A percentile compares a stretch with the other conserved stretches of the same genome.
Evolutionary conservation across 2,888 invertebrate genomes (phyloP).

Genomic region (Drosophila antonietae): DNA sequence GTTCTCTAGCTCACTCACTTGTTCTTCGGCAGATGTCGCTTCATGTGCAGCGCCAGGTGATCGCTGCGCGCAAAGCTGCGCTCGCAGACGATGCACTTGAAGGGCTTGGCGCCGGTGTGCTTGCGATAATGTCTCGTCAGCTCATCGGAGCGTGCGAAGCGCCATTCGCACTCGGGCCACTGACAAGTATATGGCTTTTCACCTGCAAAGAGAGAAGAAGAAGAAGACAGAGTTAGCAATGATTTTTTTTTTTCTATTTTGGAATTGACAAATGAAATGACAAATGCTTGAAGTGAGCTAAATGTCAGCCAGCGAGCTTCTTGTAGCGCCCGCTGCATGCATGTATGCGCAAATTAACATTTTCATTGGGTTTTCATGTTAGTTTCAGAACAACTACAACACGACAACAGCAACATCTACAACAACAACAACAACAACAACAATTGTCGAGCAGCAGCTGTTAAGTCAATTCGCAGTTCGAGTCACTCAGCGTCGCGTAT

Average conservation of each 20-base stretch:
- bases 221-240: conserved; percentile 5
- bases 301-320: conserved; percentile 42
- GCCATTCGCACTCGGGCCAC: conserved; percentile 99
- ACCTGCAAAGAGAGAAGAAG: conserved; percentile 86
- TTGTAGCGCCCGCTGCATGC: conserved; percentile 38
- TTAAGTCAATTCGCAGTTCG: conserved; percentile 56
- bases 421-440: conserved; percentile 25
- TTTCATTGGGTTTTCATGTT: conserved; percentile 63
- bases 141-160: conserved; percentile 98
- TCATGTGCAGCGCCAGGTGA: conserved; percentile 98
- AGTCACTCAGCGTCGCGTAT: conserved; percentile 44
- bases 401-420: conserved; percentile 17
- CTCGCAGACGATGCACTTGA: conserved; percentile 98
- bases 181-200: conserved; percentile 99
- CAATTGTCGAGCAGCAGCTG: conserved; percentile 55
- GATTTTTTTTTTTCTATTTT: not conserved
- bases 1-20: conserved; percentile 67
- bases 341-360: conserved; percentile 64
- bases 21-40: conserved; percentile 95
- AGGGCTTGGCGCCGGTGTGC: conserved; percentile 98
- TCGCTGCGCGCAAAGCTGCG: conserved; percentile 97
- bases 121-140: conserved; percentile 98
- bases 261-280: conserved; percentile 3
- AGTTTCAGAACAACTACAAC: conserved; percentile 35
- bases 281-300: not conserved